These are phyloP conservation scores for Sturmia bella DNA, from an alignment of 2,888 invertebrate species.

Conservation along the genomic window DNA sequence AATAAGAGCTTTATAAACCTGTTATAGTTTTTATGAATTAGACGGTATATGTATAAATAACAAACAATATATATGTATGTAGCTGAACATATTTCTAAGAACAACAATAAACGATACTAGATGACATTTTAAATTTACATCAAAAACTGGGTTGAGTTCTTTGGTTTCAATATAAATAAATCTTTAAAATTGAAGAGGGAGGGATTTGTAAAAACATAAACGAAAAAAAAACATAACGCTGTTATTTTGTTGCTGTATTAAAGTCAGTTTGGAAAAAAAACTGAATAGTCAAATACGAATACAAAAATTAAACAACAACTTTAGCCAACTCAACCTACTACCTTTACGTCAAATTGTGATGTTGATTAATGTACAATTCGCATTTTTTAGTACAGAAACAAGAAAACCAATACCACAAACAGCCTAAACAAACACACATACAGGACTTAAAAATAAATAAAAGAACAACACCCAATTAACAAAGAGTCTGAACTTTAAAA, in stretches of 20 bases:
- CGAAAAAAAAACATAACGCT: slow-evolving; percentile 8
- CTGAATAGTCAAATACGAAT: slow-evolving; percentile 47
- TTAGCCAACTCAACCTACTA: slow-evolving; percentile 64
- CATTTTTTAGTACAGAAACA: slow-evolving; percentile 61
- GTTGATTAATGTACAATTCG: slow-evolving; percentile 71
- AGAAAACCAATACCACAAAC: slow-evolving; percentile 28
- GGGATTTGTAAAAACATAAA: slow-evolving; percentile 15
- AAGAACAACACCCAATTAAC: slow-evolving; percentile 1
- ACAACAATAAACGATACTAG: background rate
- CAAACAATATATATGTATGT: no score
- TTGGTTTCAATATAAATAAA: slow-evolving; percentile 39
- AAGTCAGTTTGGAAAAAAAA: slow-evolving; percentile 46
- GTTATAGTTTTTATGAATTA: no score
- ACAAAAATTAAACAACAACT: slow-evolving; percentile 4
- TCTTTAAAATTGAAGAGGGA: slow-evolving; percentile 12
- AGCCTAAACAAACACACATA: slow-evolving; percentile 6
- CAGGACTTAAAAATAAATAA: background rate
- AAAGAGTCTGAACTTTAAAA: background rate
- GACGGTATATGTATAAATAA: no score
- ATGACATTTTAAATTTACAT: slow-evolving; percentile 29
- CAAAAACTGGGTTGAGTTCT: slow-evolving; percentile 33
- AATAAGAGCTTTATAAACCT: no score
- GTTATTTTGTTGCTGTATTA: slow-evolving; percentile 19
- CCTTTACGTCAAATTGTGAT: slow-evolving; percentile 71
- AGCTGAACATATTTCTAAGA: no score